Conservation (phyloP, 2,888 invertebrate species). For the Erynnis tages region DNA sequence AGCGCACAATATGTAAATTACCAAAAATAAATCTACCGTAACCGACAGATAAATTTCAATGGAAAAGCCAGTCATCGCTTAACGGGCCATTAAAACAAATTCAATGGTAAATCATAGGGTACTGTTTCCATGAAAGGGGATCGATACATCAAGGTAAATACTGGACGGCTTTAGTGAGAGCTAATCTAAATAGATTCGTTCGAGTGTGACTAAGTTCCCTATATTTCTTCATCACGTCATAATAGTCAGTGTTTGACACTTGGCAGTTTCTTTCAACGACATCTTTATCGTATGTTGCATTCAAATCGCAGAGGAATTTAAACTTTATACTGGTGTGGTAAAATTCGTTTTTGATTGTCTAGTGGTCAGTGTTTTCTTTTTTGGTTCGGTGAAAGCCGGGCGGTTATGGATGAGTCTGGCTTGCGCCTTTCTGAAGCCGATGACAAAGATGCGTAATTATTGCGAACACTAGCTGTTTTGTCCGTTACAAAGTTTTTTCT, state of each 20-base stretch:
- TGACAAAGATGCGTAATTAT: constrained; percentile 29
- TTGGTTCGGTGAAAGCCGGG: constrained; percentile 4
- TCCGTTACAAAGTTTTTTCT: constrained; percentile 13
- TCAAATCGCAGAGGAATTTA: constrained; percentile 22
- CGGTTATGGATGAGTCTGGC: constrained; percentile 25
- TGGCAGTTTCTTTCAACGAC: constrained; percentile 38
- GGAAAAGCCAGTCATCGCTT: constrained; percentile 42
- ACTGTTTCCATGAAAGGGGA: constrained; percentile 30
- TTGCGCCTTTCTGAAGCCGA: constrained; percentile 19
- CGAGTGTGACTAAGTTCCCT: constrained; percentile 59
- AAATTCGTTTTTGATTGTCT: constrained; percentile 24
- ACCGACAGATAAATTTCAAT: constrained; percentile 41
- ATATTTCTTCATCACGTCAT: constrained; percentile 61
- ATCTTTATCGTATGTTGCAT: constrained; percentile 31
- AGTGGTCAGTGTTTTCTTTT: neutral
- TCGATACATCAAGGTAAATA: constrained; percentile 36
- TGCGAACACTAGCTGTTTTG: constrained; percentile 21
- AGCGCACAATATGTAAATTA: constrained; percentile 24
- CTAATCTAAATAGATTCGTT: constrained; percentile 53
- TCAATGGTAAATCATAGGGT: constrained; percentile 33
- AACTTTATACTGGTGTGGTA: neutral
- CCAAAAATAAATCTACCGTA: constrained; percentile 54
- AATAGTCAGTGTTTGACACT: constrained; percentile 63
- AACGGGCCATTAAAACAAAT: constrained; percentile 44
- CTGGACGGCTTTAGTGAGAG: constrained; percentile 38